Conservation (phyloP, 2,797 vertebrate species). For the Emys orbicularis region DNA sequence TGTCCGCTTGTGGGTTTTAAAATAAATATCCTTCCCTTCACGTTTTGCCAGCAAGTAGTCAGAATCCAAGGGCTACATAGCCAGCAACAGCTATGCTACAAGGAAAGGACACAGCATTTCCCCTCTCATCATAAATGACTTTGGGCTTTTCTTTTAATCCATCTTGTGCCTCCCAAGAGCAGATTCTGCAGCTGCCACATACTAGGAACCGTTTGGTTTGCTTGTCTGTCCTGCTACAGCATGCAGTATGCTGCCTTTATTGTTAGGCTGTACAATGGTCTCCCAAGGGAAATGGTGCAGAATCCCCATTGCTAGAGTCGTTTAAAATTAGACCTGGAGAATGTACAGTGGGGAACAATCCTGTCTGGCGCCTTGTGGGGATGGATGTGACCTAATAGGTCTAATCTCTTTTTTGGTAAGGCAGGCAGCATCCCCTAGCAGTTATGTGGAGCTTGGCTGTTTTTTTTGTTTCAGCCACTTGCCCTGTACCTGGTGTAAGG, state of each 20-base stretch:
- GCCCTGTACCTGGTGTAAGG: neutral
- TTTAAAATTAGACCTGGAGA: slow-evolving; percentile 11
- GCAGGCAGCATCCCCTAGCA: neutral
- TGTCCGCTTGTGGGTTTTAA: slow-evolving; percentile 59
- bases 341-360: neutral
- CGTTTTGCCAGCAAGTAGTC: slow-evolving; percentile 36
- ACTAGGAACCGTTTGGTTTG: neutral
- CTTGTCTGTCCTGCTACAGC: neutral
- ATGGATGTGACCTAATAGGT: neutral
- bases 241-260: neutral
- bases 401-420: neutral
- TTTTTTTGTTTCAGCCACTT: neutral
- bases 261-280: rapidly evolving
- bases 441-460: rapidly evolving
- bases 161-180: rapidly evolving
- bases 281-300: neutral
- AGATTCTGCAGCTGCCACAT: neutral
- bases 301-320: neutral
- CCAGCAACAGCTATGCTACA: neutral
- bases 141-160: neutral
- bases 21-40: slow-evolving; percentile 59
- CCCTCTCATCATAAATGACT: neutral
- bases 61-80: slow-evolving; percentile 30
- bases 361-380: neutral
- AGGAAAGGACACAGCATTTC: slow-evolving; percentile 1